Evolutionary conservation across 2,888 invertebrate species (phyloP).

Genomic region (Phengaris arion): DNA sequence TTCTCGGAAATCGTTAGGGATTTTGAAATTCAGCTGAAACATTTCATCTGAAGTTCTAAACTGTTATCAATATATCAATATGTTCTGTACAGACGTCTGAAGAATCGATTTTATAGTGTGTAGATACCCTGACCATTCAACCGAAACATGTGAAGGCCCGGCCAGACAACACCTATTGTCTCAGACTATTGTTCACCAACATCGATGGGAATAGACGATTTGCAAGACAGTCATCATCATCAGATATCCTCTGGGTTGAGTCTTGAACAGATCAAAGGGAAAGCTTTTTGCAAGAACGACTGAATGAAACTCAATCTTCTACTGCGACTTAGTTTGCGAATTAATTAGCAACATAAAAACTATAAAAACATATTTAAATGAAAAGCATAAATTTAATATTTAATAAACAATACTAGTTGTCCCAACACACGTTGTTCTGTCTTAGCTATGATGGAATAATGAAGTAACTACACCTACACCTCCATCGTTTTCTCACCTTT

Average conservation of each 20-base stretch:
- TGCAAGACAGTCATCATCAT: background rate
- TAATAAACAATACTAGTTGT: no score
- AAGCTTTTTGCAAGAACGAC: no score
- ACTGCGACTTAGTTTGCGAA: no score
- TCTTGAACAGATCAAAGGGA: background rate
- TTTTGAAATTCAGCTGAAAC: background rate
- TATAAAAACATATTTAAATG: no score
- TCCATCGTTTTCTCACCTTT: no score
- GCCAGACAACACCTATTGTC: constrained; percentile 21
- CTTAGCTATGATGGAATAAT: no score
- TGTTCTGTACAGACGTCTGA: background rate
- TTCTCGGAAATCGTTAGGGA: background rate
- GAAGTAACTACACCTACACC: no score
- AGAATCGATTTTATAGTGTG: constrained; percentile 11
- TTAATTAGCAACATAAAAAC: no score
- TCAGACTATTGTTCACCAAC: background rate
- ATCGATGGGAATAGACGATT: background rate
- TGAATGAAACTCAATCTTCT: no score
- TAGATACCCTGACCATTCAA: constrained; percentile 6
- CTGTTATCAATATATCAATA: background rate
- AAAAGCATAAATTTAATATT: no score
- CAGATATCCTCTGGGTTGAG: background rate
- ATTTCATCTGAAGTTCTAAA: background rate
- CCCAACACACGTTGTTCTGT: no score
- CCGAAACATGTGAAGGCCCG: constrained; percentile 24